Conservation (phyloP, 2,797 vertebrate species). For the Glyptemys insculpta region DNA sequence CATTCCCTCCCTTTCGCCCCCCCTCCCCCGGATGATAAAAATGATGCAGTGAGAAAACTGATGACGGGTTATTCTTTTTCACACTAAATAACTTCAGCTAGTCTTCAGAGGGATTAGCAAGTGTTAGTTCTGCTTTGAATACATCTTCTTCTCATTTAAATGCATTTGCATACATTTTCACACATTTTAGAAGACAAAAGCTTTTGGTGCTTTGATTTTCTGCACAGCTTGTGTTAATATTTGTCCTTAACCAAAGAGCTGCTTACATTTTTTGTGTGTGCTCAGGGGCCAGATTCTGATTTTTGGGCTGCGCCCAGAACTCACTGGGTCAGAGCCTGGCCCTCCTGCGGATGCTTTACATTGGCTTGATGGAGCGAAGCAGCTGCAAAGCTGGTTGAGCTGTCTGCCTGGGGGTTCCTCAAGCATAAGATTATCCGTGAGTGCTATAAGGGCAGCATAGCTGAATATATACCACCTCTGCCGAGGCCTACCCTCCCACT, state of each 20-base stretch:
- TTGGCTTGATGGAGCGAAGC: neutral
- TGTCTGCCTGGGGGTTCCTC: neutral
- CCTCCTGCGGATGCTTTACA: neutral
- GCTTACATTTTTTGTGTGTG: neutral
- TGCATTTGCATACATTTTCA: conserved; percentile 35
- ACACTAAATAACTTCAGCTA: conserved; percentile 12
- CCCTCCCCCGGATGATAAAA: neutral
- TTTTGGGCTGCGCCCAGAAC: neutral
- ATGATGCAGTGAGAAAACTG: neutral
- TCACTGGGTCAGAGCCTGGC: neutral
- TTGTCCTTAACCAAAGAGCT: conserved; percentile 19
- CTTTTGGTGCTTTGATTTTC: conserved; percentile 38
- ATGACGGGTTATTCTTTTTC: neutral
- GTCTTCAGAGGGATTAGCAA: conserved; percentile 16
- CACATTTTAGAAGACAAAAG: conserved; percentile 10
- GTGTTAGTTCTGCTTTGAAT: conserved; percentile 33
- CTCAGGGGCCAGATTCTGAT: neutral
- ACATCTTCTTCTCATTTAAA: neutral
- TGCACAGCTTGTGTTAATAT: conserved; percentile 6
- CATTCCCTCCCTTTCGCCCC: neutral
- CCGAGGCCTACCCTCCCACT: neutral
- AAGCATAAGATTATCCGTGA: neutral
- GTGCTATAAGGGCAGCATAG: rapidly evolving
- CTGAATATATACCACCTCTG: rapidly evolving
- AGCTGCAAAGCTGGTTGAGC: neutral